Base-by-base conservation (phyloP, 1,140 invertebrate genomes). In the Coelopa frigida region DNA sequence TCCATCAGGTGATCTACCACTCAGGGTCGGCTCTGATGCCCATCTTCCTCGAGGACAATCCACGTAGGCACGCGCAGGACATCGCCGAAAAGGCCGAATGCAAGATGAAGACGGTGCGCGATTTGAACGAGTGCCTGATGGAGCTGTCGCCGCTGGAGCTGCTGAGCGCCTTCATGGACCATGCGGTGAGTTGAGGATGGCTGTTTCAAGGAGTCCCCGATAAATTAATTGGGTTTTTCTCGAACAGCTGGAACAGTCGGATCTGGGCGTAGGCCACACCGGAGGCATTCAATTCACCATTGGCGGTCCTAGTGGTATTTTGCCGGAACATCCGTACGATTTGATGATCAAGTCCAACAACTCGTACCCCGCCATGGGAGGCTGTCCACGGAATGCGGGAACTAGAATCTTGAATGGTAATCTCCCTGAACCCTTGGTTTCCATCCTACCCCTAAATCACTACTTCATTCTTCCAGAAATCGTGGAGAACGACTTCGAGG, bases 271-370 rank as follows among this genome's bases (percentile, higher is more conserved):
- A 22, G 63, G 63, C 5, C 54, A 67, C 18, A 64, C 61, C 2
- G 64, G 64, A n/a, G 64, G 64, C 18, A 63, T 68, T 26, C 64
- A 68, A 51, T 68, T 68, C 31, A 68, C 64, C 1, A 68, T 68
- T 11, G 64, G 64, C 1, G 64, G 64, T 12, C 61, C 64, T 6
- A 68, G 64, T 26, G 58, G 58, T 1, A 61, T 68, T 5, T 20
- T 68, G 18, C 64, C 64, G 1, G 57, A 62, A 24, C 64, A 68
- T 53, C 64, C 64, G 0, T 65, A 68, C 35, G 57, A 63, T 46
- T 54, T 68, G 2, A 61, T 68, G 58, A 32, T 62, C 27, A 59
- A 65, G n/a, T 50, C 58, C 0, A 68, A 68, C 35, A 59, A 58
- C 39, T 63, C 61, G 0, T 68, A 68, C 46, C 59, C 64, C 0